Conservation (phyloP, 2,797 vertebrate species). For the Phoeniculus purpureus region DNA sequence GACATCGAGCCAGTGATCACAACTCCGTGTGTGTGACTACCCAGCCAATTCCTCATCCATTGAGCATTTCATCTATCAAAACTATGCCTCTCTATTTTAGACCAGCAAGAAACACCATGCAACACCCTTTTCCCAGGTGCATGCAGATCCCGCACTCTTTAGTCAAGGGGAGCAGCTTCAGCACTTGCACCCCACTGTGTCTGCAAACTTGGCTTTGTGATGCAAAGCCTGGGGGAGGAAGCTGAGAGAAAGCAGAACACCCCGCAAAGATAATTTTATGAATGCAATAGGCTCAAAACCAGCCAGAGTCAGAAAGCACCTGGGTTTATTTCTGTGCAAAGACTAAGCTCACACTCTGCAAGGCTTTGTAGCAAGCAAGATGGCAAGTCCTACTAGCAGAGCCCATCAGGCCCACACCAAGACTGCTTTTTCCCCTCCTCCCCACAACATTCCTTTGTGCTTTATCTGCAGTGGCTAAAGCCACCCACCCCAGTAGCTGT, state of each 20-base stretch:
- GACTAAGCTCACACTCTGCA: neutral
- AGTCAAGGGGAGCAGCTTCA: neutral
- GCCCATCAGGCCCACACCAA: neutral
- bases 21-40: too few species aligned
- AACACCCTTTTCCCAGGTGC: neutral
- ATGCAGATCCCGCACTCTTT: too few species aligned
- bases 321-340: neutral
- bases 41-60: neutral
- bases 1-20: too few species aligned
- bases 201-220: neutral
- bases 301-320: neutral
- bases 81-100: neutral
- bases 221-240: neutral
- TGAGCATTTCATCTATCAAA: neutral
- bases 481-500: neutral
- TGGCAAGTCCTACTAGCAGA: neutral
- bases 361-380: neutral
- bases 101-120: neutral
- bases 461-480: neutral
- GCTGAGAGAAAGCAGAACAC: neutral
- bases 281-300: neutral
- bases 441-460: neutral
- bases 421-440: too few species aligned
- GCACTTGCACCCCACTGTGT: fast-evolving
- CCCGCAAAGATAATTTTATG: neutral